Evolutionary conservation across 2,888 invertebrate genomes (phyloP).

Genomic region (Artemia sinica): DNA sequence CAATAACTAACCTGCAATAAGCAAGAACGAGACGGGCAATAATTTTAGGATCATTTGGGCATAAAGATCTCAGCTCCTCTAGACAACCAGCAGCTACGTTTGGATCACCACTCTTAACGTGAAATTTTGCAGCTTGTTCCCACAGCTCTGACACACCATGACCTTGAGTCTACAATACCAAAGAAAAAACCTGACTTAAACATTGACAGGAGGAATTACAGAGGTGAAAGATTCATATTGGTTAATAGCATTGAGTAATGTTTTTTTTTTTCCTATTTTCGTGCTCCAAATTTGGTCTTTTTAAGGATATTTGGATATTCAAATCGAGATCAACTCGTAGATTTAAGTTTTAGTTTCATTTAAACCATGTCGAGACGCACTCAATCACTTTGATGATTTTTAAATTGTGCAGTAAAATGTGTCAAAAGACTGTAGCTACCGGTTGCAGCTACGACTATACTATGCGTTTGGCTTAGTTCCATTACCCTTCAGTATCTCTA

Average conservation of each 20-base stretch:
- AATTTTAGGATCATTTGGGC: slow-evolving; percentile 58
- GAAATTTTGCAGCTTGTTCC: slow-evolving; percentile 69
- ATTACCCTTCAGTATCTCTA: too few species aligned
- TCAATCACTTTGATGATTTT: too few species aligned
- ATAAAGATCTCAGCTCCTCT: slow-evolving; percentile 55
- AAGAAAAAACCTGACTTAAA: slow-evolving; percentile 16
- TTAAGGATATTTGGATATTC: too few species aligned
- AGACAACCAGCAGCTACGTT: slow-evolving; percentile 60
- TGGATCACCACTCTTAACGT: slow-evolving; percentile 54
- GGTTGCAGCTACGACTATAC: too few species aligned
- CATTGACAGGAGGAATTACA: slow-evolving; percentile 8
- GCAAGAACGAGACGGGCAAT: slow-evolving; percentile 80
- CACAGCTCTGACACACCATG: slow-evolving; percentile 51
- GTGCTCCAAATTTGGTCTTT: not conserved
- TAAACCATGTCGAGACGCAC: too few species aligned
- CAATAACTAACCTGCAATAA: slow-evolving; percentile 42
- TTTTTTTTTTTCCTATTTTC: not conserved
- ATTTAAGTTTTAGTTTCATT: too few species aligned
- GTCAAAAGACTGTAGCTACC: too few species aligned
- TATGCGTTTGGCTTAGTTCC: too few species aligned
- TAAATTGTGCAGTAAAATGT: too few species aligned
- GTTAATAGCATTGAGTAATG: slow-evolving; percentile 13
- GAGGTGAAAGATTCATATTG: slow-evolving; percentile 12
- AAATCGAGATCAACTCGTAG: too few species aligned
- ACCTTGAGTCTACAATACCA: slow-evolving; percentile 25